phyloP scores from a whole-genome alignment of 2,113 vertebrate genomes.

The Saccopteryx leptura region DNA sequence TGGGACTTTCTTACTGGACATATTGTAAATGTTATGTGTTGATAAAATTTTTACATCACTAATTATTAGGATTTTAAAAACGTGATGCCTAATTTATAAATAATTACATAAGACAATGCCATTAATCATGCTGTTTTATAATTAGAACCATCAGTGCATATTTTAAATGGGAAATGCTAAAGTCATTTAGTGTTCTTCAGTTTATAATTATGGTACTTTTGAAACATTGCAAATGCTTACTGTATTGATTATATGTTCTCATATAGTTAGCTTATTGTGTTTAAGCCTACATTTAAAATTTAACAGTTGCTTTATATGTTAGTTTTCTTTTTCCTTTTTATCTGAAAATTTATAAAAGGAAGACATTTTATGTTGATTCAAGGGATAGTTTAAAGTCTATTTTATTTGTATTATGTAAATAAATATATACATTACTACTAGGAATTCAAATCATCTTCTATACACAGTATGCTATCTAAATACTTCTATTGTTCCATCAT shows the following conservation, averaged over 20 bases:
- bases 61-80: slow-evolving; percentile 66
- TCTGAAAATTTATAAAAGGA: not conserved
- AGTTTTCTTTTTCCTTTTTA: not conserved
- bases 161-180: slow-evolving; percentile 65
- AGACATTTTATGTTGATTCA: not conserved
- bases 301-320: not conserved
- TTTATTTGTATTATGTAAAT: not conserved
- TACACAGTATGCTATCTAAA: not conserved
- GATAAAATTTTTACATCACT: slow-evolving; percentile 51
- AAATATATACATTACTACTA: not conserved
- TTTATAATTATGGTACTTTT: slow-evolving; percentile 73
- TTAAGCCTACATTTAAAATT: not conserved
- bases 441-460: not conserved
- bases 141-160: slow-evolving; percentile 68
- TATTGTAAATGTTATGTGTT: not conserved
- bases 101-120: slow-evolving; percentile 72
- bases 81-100: slow-evolving; percentile 65
- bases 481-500: not conserved
- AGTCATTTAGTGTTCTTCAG: slow-evolving; percentile 67
- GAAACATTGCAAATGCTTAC: slow-evolving; percentile 66
- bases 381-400: not conserved
- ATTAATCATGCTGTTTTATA: slow-evolving; percentile 79
- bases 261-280: slow-evolving; percentile 33
- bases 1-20: not conserved
- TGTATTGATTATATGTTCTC: slow-evolving; percentile 70